Conservation (phyloP, 2,113 vertebrate species). For the Leptodactylus fuscus region DNA sequence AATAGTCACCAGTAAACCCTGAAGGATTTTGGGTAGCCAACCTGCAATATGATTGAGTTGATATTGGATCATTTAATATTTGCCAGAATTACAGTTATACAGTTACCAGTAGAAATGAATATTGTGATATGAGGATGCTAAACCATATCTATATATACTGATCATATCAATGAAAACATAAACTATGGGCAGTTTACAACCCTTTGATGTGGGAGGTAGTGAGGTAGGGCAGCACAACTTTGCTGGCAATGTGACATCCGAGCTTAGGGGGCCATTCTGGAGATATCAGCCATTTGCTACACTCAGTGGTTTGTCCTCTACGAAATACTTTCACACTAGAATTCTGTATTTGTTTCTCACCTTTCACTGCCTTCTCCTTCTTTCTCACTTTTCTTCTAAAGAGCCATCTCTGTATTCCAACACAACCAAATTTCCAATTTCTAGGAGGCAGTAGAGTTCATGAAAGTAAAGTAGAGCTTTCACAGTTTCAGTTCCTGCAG, state of each 20-base stretch:
- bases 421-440: not conserved
- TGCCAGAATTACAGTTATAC: not conserved
- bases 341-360: not conserved
- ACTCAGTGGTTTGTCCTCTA: not conserved
- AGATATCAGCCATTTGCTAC: constrained; percentile 34
- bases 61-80: not conserved
- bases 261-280: constrained; percentile 6
- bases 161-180: not conserved
- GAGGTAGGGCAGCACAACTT: not conserved
- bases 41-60: not conserved
- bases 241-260: not conserved
- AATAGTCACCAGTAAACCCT: not conserved
- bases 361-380: not conserved
- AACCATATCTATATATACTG: not conserved
- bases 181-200: not conserved
- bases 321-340: constrained; percentile 1
- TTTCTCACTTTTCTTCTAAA: constrained; percentile 38
- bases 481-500: not conserved
- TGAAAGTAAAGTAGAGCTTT: not conserved
- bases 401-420: not conserved
- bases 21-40: not conserved
- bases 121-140: too few species aligned
- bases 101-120: too few species aligned
- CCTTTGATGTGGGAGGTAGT: not conserved
- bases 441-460: not conserved